phyloP scores from a whole-genome alignment of 1,140 invertebrate genomes.

The Hyposmocoma kahamanoa region DNA sequence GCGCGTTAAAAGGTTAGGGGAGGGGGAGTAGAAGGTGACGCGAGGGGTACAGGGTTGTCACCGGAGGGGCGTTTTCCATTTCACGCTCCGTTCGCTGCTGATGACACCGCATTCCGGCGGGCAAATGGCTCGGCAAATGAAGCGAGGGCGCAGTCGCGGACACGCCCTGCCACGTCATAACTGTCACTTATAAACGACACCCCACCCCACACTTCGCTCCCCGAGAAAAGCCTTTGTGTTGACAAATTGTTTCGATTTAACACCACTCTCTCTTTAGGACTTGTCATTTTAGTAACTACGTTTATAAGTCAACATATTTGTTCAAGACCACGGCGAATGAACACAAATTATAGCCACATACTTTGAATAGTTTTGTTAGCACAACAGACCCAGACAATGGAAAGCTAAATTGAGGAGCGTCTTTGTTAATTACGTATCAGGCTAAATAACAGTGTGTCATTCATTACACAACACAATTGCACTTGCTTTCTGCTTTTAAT shows the following conservation, averaged over 20 bases:
- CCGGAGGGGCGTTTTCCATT: constrained; percentile 67
- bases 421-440: constrained; percentile 12
- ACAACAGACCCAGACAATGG: constrained; percentile 10
- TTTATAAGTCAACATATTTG: neutral
- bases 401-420: constrained; percentile 13
- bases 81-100: constrained; percentile 64
- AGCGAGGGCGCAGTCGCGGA: constrained; percentile 51
- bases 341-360: neutral
- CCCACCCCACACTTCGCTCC: constrained; percentile 19
- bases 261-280: constrained; percentile 12
- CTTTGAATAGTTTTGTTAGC: neutral
- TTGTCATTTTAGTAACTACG: constrained; percentile 2
- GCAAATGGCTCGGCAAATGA: constrained; percentile 70
- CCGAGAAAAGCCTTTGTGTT: constrained; percentile 24
- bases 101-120: constrained; percentile 66
- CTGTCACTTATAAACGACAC: constrained; percentile 44
- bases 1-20: constrained; percentile 17
- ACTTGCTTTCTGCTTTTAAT: constrained; percentile 15
- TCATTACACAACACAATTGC: constrained; percentile 16
- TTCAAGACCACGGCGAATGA: neutral
- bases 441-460: constrained; percentile 11
- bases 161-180: constrained; percentile 66
- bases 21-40: constrained; percentile 23
- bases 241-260: constrained; percentile 55
- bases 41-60: constrained; percentile 38